Percentiles rank a stretch among this genome's conserved stretches.
phyloP scores from a whole-genome alignment of 2,888 invertebrate species.

The Colostygia pectinataria region DNA sequence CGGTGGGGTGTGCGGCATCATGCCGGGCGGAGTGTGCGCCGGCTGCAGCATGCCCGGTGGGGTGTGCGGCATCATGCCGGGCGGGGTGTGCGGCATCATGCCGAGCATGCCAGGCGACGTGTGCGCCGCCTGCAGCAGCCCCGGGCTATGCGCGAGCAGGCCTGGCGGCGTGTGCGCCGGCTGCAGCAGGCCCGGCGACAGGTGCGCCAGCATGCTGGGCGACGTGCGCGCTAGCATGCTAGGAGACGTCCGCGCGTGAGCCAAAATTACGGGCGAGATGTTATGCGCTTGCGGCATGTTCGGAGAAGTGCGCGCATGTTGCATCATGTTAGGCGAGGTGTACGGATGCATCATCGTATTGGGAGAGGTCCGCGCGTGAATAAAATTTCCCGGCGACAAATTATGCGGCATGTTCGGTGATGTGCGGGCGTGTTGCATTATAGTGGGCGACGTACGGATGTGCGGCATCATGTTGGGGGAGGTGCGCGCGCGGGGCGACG shows the following conservation, averaged over 20 bases:
- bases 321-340: constrained; percentile 11
- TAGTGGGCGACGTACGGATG: neutral
- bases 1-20: constrained; percentile 4
- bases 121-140: constrained; percentile 14
- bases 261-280: neutral
- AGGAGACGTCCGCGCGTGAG: constrained; percentile 1
- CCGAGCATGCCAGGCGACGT: constrained; percentile 7
- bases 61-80: constrained; percentile 1
- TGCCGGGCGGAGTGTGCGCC: constrained; percentile 1
- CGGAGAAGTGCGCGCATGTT: constrained; percentile 2
- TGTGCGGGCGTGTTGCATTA: neutral
- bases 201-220: constrained; percentile 1
- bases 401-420: neutral
- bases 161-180: constrained; percentile 9
- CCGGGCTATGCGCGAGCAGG: neutral
- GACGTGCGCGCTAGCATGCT: neutral
- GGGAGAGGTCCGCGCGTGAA: constrained; percentile 5
- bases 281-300: constrained; percentile 3
- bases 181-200: constrained; percentile 12
- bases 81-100: constrained; percentile 5
- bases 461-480: neutral
- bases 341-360: neutral
- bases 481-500: too few relatives aligned
- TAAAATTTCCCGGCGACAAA: neutral
- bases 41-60: constrained; percentile 35